A percentile compares a stretch with the other conserved stretches of the same genome.
Conservation (phyloP, 1,140 invertebrate genomes). For the Rhagoletis zephyria region DNA sequence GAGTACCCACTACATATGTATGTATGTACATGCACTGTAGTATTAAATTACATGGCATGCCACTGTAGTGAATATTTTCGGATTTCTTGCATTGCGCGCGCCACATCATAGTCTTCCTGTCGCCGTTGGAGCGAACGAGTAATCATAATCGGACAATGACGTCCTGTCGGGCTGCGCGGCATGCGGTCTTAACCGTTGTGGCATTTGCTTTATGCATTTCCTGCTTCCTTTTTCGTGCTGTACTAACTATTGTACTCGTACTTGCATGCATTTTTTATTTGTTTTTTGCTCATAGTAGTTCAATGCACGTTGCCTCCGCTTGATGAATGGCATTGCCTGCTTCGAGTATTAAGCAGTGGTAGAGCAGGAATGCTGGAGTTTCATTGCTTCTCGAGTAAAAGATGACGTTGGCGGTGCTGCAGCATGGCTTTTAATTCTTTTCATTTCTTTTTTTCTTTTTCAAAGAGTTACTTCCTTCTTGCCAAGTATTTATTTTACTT, state of each 20-base stretch:
- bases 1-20: not conserved
- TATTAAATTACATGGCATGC: conserved; percentile 32
- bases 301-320: not conserved
- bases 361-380: not conserved
- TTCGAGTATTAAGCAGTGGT: not conserved
- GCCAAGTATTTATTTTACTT: not conserved
- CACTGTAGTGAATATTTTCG: not conserved
- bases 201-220: conserved; percentile 48
- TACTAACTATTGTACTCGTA: no score
- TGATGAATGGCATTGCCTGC: not conserved
- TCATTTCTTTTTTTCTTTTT: not conserved
- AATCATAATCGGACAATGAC: not conserved
- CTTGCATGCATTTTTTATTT: not conserved
- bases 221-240: conserved; percentile 9
- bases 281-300: not conserved
- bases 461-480: conserved; percentile 17
- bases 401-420: not conserved
- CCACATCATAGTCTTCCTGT: not conserved
- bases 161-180: not conserved
- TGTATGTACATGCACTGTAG: no score
- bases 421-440: not conserved
- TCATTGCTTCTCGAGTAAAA: not conserved
- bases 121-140: not conserved
- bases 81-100: not conserved
- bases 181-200: not conserved